These are phyloP conservation scores for Zingel zingel DNA, from an alignment of 2,113 vertebrate genomes.

Conservation along the genomic window DNA sequence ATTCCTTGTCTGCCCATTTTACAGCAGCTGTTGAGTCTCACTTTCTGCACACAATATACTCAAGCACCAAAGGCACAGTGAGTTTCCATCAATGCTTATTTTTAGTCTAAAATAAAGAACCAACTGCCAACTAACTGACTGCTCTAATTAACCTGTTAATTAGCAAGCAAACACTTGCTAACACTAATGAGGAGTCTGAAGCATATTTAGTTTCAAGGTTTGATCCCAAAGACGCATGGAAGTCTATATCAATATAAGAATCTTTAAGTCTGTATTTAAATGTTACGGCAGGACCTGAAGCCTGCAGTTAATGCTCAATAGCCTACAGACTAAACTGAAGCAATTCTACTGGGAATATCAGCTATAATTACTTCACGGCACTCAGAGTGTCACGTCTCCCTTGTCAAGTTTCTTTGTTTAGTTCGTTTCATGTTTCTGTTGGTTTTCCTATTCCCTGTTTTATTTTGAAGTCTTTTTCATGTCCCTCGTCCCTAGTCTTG, in stretches of 20 bases:
- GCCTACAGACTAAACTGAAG: constrained; percentile 8
- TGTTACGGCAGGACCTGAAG: background rate
- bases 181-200: background rate
- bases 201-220: constrained; percentile 1
- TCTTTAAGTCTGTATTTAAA: background rate
- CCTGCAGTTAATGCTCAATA: constrained; percentile 20
- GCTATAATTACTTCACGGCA: constrained; percentile 52
- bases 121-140: background rate
- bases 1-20: background rate
- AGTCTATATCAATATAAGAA: background rate
- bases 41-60: background rate
- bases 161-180: background rate
- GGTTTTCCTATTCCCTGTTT: too few species aligned
- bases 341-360: constrained; percentile 21
- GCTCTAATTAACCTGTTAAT: background rate
- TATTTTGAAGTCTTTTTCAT: too few species aligned
- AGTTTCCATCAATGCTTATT: background rate
- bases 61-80: background rate
- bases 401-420: too few species aligned
- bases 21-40: background rate
- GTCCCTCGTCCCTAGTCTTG: too few species aligned
- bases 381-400: too few species aligned
- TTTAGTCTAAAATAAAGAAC: background rate
- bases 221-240: background rate
- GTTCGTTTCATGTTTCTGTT: too few species aligned